These are phyloP conservation scores for Eumaeus atala DNA, from an alignment of 1,140 invertebrate genomes.

Conservation along the genomic window DNA sequence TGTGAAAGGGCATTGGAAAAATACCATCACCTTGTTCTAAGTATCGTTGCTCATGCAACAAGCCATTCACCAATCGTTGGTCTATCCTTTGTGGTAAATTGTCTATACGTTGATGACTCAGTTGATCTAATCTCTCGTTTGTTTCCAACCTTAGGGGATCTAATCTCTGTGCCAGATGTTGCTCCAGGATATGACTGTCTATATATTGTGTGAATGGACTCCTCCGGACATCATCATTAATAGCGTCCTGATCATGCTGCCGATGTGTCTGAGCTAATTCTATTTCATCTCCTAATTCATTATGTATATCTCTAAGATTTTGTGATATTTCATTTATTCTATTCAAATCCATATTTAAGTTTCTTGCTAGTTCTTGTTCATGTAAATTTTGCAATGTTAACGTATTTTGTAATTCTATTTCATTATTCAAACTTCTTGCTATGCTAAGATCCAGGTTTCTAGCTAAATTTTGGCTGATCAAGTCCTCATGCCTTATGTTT, in stretches of 20 bases:
- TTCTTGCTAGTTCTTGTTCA: conserved; percentile 36
- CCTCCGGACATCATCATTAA: conserved; percentile 32
- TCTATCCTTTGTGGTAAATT: conserved; percentile 33
- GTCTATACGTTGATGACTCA: conserved; percentile 4
- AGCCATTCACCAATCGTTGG: conserved; percentile 27
- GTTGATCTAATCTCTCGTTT: conserved; percentile 30
- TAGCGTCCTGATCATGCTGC: conserved; percentile 38
- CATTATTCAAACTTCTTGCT: conserved; percentile 34
- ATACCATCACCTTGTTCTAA: conserved; percentile 39
- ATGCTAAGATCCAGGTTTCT: conserved; percentile 43
- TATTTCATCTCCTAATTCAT: conserved; percentile 43
- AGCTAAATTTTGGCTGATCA: conserved; percentile 34
- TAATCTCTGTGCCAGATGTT: conserved; percentile 37
- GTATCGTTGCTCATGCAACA: conserved; percentile 33
- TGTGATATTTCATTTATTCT: neutral
- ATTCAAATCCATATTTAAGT: conserved; percentile 21
- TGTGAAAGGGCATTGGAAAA: conserved; percentile 52
- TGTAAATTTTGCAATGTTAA: conserved; percentile 40
- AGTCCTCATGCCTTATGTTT: conserved; percentile 42
- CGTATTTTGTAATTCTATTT: conserved; percentile 49
- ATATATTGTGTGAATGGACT: conserved; percentile 32
- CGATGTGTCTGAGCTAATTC: conserved; percentile 38
- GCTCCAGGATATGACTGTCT: conserved; percentile 40
- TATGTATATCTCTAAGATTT: conserved; percentile 27
- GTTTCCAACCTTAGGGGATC: conserved; percentile 34